Evolutionary conservation across 2,797 vertebrate genomes (phyloP), one percentile per base, ranked within the genome.

Genomic region (Lacerta agilis): DNA sequence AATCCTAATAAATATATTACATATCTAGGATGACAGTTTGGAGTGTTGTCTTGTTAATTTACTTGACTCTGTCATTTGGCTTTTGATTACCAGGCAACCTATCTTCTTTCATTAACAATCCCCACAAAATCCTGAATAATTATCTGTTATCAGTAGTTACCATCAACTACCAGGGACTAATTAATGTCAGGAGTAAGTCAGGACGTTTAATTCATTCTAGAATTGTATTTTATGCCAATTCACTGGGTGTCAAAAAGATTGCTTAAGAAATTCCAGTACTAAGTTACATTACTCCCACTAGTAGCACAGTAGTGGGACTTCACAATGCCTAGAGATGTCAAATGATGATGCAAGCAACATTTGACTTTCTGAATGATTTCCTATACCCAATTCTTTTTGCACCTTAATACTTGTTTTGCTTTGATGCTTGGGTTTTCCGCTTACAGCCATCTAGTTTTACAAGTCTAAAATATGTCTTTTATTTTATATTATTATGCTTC

Each of bases 81-180:
- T 93, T 80, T 94, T 92, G 84, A 85, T 93, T 88, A 71, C 81
- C 45, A 64, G 0, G 0, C 23, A 91, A 80, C 75, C 86, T 77
- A 83, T 89, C 89, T 82, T 89, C 85, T 90, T 90, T 87, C 55
- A 67, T 91, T 61, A 91, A 91, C 29, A 64, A 90, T 49, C 67
- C 85, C 90, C 79, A 87, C 88, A 33, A 17, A 29, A 23, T 80
- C 82, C 8, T 88, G 76, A 90, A 93, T 89, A 92, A 72, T 49
- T 91, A 61, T 79, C 85, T 92, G 69, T 91, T 92, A 69, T 75
- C 92, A 77, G 86, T 58, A 72, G 81, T 89, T 61, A 88, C 83
- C 83, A 86, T 89, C 89, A 90, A 1, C 64, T 58, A 29, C 82
- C 27, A 80, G 87, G 88, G n/a, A 82, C 88, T 91, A 91, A 93